Conservation (phyloP, 2,888 invertebrate genomes). For the Perithous albicinctus region DNA sequence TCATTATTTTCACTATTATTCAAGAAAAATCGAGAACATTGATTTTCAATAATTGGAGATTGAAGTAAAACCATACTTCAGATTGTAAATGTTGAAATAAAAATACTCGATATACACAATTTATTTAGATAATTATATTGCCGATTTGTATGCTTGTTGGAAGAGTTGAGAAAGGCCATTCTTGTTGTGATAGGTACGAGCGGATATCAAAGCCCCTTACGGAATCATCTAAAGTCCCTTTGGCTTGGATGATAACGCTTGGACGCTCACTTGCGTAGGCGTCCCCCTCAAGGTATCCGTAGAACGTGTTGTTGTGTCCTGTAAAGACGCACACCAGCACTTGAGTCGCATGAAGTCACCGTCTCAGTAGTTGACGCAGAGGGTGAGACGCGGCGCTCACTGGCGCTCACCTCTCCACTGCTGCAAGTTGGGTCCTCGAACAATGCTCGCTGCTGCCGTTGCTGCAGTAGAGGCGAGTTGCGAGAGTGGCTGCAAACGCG, state of each 20-base stretch:
- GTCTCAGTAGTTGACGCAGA: constrained; percentile 19
- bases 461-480: background rate
- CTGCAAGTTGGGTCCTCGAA: constrained; percentile 1
- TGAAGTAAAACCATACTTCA: too few relatives aligned
- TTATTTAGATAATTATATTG: too few relatives aligned
- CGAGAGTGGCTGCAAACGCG: constrained; percentile 32
- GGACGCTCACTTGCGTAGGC: constrained; percentile 28
- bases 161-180: too few relatives aligned
- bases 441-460: constrained; percentile 19
- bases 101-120: too few relatives aligned
- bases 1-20: too few relatives aligned
- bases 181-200: background rate
- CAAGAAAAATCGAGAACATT: too few relatives aligned
- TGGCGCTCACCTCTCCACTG: constrained; percentile 8
- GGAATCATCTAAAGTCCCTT: background rate
- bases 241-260: constrained; percentile 3
- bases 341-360: constrained; percentile 1
- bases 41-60: too few relatives aligned
- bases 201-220: background rate
- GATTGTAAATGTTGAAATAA: too few relatives aligned
- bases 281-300: constrained; percentile 17
- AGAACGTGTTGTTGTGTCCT: constrained; percentile 4
- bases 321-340: background rate
- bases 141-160: too few relatives aligned
- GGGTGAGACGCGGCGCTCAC: background rate